Conservation (phyloP, 64 coral and sea anemone genomes). For the Stichodactyla mertensii region DNA sequence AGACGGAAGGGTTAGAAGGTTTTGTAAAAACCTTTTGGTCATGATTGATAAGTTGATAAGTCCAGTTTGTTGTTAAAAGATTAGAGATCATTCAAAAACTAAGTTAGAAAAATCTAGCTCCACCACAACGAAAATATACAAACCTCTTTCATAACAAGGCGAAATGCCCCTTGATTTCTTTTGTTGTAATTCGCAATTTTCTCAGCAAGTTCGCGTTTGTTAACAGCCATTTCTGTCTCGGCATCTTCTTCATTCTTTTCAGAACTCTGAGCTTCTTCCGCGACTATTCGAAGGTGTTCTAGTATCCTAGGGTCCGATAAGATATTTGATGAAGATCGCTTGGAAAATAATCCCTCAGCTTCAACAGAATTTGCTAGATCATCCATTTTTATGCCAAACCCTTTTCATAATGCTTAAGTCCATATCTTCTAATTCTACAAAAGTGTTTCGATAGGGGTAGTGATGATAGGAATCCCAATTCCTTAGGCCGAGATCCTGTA, state of each 20-base stretch:
- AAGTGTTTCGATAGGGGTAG: not conserved
- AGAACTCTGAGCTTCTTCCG: constrained; percentile 87
- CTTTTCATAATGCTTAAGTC: not conserved
- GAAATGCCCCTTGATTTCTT: constrained; percentile 94
- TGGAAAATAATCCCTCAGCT: constrained; percentile 69
- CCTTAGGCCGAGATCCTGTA: not conserved
- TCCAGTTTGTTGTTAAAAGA: constrained; percentile 5
- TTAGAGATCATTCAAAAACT: not conserved
- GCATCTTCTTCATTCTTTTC: constrained; percentile 69
- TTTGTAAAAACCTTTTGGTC: not conserved
- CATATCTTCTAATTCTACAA: not conserved
- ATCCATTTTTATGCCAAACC: constrained; percentile 46
- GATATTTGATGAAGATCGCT: constrained; percentile 89
- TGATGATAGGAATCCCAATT: not conserved
- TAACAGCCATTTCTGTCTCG: constrained; percentile 73
- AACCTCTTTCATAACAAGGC: constrained; percentile 85
- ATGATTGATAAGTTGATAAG: not conserved
- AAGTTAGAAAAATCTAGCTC: not conserved
- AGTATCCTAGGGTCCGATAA: constrained; percentile 91
- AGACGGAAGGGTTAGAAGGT: not conserved
- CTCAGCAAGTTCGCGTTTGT: constrained; percentile 71
- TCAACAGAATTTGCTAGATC: constrained; percentile 52
- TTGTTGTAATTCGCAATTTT: constrained; percentile 97
- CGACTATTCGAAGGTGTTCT: constrained; percentile 88
- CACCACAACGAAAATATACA: not conserved